Evolutionary conservation across 2,113 vertebrate species (phyloP).

Genomic region (Tupaia chinensis): DNA sequence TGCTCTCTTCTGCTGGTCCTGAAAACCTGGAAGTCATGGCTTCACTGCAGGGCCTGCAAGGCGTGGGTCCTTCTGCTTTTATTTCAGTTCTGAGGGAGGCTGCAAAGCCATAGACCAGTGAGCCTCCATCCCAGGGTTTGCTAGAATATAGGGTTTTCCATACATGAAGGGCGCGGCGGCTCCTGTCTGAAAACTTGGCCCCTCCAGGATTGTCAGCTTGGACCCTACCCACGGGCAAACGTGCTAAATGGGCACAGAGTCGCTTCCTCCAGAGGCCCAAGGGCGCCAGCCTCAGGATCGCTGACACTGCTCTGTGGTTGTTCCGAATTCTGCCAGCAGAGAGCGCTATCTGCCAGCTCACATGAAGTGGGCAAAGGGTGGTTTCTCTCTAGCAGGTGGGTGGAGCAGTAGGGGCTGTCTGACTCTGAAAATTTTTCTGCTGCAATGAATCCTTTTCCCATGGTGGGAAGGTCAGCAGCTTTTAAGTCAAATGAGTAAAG

Average conservation of each 20-base stretch:
- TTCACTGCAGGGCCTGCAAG: not conserved
- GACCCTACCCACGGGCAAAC: too few relatives aligned
- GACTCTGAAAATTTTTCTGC: constrained; percentile 23
- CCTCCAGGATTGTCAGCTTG: not conserved
- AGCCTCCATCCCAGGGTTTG: not conserved
- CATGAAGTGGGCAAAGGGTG: not conserved
- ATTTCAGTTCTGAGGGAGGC: not conserved
- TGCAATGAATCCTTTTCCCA: not conserved
- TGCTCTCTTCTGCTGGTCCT: too few relatives aligned
- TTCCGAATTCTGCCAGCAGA: constrained; percentile 26
- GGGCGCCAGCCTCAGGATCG: too few relatives aligned
- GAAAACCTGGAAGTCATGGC: not conserved
- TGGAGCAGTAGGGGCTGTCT: not conserved
- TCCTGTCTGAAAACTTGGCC: not conserved
- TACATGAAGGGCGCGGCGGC: not conserved
- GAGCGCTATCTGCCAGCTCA: not conserved
- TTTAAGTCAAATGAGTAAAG: not conserved
- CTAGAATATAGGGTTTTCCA: not conserved
- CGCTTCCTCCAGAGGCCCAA: not conserved
- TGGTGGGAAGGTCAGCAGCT: not conserved
- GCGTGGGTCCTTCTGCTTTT: not conserved
- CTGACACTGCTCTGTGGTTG: not conserved
- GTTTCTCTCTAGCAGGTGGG: not conserved
- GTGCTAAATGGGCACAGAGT: not conserved
- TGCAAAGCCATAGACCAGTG: not conserved